Evolutionary conservation across 2,888 invertebrate genomes (phyloP), one percentile per base, ranked within the genome.

Genomic region (Candidula unifasciata): DNA sequence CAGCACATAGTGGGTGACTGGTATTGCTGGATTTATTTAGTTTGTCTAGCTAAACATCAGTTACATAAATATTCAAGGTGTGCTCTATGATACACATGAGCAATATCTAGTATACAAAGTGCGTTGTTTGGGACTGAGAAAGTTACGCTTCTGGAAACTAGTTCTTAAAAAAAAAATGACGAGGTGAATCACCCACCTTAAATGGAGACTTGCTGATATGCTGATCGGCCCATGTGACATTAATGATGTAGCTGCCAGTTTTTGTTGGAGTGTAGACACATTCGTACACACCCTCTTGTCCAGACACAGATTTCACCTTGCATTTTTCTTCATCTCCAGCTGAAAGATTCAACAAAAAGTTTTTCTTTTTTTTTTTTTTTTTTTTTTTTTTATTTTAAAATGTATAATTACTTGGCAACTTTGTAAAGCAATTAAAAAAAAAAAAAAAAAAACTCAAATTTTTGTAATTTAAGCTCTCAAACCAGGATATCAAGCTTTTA

Each of bases 121-220:
- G n/a, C n/a, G n/a, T n/a, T n/a, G n/a, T n/a, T 54, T 18, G 18
- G 57, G 57, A 54, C 10, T 16, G 57, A 16, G 18, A 18, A 16
- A 54, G 18, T 54, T 54, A 18, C 57, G 8, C 57, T 18, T n/a
- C n/a, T n/a, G n/a, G n/a, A n/a, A n/a, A n/a, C n/a, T n/a, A n/a
- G n/a, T n/a, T n/a, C n/a, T n/a, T n/a, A n/a, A n/a, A n/a, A n/a
- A n/a, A n/a, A n/a, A 21, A 64, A 30, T 3, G 27, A 13, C 3
- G 30, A 68, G 44, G 0, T n/a, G 10, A 3, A 44, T 21, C 8
- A 21, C 74, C 24, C 35, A 84, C 84, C 87, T 92, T 93, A 91
- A 94, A 93, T 79, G 97, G 97, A 77, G 96, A 96, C 91, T 96
- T 96, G 83, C 96, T 95, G 86, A 97, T 96, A 93, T 97, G 96